Conservation (phyloP, 2,113 vertebrate genomes). For the Paracanthobrama guichenoti region DNA sequence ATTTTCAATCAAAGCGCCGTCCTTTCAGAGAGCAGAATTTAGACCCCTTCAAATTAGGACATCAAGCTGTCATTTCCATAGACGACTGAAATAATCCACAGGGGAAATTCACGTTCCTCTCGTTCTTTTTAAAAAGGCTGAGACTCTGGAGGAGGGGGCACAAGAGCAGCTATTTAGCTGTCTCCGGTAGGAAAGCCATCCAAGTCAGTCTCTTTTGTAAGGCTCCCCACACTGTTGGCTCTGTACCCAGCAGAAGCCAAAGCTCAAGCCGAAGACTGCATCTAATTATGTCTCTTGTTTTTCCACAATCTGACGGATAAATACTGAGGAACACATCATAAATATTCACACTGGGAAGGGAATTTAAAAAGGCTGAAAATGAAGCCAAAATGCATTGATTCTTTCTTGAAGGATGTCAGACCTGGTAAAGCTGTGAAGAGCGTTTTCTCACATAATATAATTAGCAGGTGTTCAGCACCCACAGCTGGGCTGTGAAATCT, state of each 20-base stretch:
- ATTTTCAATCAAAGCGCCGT: neutral
- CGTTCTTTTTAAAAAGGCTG: slow-evolving; percentile 26
- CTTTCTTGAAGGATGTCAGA: slow-evolving; percentile 64
- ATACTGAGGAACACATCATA: slow-evolving; percentile 70
- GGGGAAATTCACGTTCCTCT: slow-evolving; percentile 14
- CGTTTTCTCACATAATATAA: slow-evolving; percentile 64
- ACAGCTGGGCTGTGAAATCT: slow-evolving; percentile 57
- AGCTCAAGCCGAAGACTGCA: slow-evolving; percentile 64
- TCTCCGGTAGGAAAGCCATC: slow-evolving; percentile 65
- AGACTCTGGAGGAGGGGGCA: slow-evolving; percentile 48
- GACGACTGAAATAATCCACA: slow-evolving; percentile 28
- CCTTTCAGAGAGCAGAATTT: slow-evolving; percentile 37
- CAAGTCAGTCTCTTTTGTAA: slow-evolving; percentile 54
- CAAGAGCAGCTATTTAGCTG: slow-evolving; percentile 63
- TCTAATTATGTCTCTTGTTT: slow-evolving; percentile 74
- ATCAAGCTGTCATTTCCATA: slow-evolving; percentile 20
- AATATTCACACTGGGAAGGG: slow-evolving; percentile 71
- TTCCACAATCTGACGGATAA: slow-evolving; percentile 70
- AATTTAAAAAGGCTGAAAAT: slow-evolving; percentile 48
- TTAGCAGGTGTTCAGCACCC: slow-evolving; percentile 58
- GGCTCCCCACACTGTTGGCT: slow-evolving; percentile 58
- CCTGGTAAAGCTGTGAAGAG: slow-evolving; percentile 53
- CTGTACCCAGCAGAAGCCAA: slow-evolving; percentile 67
- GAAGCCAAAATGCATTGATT: slow-evolving; percentile 60
- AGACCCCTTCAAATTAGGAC: slow-evolving; percentile 25